Conservation (phyloP, 2,888 invertebrate genomes). For the Plutella xylostella region DNA sequence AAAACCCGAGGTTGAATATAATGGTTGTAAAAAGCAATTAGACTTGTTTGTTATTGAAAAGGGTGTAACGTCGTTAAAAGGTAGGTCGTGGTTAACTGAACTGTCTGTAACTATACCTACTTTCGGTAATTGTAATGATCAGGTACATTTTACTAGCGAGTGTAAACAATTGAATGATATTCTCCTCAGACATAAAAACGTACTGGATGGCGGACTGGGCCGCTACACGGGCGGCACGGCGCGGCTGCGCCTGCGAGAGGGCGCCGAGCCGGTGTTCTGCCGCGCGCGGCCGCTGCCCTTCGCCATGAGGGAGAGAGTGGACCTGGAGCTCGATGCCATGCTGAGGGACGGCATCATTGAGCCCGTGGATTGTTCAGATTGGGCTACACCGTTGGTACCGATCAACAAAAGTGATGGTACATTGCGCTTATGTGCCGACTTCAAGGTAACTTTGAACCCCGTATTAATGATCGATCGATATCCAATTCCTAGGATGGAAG, state of each 20-base stretch:
- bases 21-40: neutral
- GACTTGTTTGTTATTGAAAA: neutral
- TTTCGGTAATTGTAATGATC: neutral
- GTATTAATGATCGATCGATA: constrained; percentile 12
- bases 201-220: neutral
- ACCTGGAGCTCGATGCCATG: neutral
- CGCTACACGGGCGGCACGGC: neutral
- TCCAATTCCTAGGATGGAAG: constrained; percentile 12
- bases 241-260: neutral
- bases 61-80: neutral
- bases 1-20: neutral
- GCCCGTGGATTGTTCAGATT: constrained; percentile 12
- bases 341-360: neutral
- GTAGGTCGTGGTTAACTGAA: neutral
- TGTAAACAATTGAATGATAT: neutral
- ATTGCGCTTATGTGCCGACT: constrained; percentile 10
- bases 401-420: constrained; percentile 12
- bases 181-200: neutral
- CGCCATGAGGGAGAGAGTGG: neutral
- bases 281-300: neutral
- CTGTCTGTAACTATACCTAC: neutral
- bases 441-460: constrained; percentile 10
- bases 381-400: constrained; percentile 18
- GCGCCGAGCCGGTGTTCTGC: neutral
- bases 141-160: neutral